These are phyloP conservation scores for Drosophila multiciliata DNA, from an alignment of 2,888 invertebrate species.

Conservation along the genomic window DNA sequence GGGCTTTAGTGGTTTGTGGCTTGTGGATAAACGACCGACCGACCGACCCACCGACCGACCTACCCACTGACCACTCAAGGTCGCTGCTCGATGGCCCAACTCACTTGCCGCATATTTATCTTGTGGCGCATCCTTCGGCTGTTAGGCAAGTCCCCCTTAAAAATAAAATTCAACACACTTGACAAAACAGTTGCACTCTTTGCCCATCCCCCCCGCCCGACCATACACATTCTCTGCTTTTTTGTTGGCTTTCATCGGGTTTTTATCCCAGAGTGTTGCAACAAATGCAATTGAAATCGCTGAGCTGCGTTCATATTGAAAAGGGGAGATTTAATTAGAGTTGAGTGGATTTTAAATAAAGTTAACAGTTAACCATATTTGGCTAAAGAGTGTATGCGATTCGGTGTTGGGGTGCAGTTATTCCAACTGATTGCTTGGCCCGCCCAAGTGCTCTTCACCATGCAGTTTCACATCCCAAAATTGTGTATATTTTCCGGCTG, in stretches of 20 bases:
- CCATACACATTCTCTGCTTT: neutral
- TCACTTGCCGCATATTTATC: conserved; percentile 66
- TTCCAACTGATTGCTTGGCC: conserved; percentile 25
- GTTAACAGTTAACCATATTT: neutral
- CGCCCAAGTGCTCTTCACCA: conserved; percentile 20
- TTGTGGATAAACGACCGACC: conserved; percentile 11
- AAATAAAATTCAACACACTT: conserved; percentile 36
- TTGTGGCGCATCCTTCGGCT: conserved; percentile 37
- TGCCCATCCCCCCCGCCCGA: neutral
- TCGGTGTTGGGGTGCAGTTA: conserved; percentile 10
- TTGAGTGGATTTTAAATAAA: neutral
- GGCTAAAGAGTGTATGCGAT: conserved; percentile 14
- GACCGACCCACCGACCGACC: neutral
- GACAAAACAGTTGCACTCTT: conserved; percentile 19
- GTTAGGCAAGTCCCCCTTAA: neutral
- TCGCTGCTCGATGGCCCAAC: conserved; percentile 16
- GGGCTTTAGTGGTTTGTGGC: conserved; percentile 31
- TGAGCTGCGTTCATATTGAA: neutral
- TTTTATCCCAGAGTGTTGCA: neutral
- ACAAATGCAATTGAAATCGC: too few relatives aligned
- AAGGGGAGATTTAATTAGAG: neutral
- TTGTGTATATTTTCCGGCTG: conserved; percentile 31
- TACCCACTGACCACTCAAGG: conserved; percentile 38
- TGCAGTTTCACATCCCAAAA: conserved; percentile 49
- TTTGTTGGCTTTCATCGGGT: neutral